Evolutionary conservation across 2,888 invertebrate species (phyloP), one percentile per base, ranked within the genome.

Genomic region (Iphiclides podalirius): DNA sequence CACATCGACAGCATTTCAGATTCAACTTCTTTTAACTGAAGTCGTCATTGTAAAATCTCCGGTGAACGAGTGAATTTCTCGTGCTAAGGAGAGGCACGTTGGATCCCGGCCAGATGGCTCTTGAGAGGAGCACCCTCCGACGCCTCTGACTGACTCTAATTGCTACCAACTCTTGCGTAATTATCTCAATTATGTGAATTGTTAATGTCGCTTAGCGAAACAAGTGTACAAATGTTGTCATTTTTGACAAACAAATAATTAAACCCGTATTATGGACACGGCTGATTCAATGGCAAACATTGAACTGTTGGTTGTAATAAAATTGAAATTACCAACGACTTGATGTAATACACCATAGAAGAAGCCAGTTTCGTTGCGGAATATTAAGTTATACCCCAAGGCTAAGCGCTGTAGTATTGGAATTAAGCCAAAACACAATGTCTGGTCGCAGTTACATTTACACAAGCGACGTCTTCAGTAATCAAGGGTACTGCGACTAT

Each of bases 31-130:
- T 64, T 62, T 53, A 57, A 64, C 59, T 57, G 58, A 61, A 63
- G 61, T 59, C 63, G 63, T 65, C 66, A 67, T 63, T 61, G 66
- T 66, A 63, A 62, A 75, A 70, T 70, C 60, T 58, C 55, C 65
- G 59, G 60, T 66, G 70, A 71, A 69, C 70, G 60, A 63, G 61
- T 64, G 67, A 66, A 66, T 64, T 63, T 61, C 70, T 68, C 74
- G 74, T 71, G 71, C 71, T 72, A 74, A 79, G 75, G 67, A 77
- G 80, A 64, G 71, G 64, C 66, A 65, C 75, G 67, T 79, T 87
- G 87, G 86, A 85, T 72, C 60, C 61, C 61, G 71, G 87, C 87
- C 87, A 87, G 86, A 79, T 81, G 75, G 72, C 79, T 71, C 83
- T 80, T 70, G 68, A 66, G 70, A 67, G 67, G 63, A 81, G 82